Evolutionary conservation across 1,140 invertebrate species (phyloP).

Genomic region (Alviniconcha marisindica): DNA sequence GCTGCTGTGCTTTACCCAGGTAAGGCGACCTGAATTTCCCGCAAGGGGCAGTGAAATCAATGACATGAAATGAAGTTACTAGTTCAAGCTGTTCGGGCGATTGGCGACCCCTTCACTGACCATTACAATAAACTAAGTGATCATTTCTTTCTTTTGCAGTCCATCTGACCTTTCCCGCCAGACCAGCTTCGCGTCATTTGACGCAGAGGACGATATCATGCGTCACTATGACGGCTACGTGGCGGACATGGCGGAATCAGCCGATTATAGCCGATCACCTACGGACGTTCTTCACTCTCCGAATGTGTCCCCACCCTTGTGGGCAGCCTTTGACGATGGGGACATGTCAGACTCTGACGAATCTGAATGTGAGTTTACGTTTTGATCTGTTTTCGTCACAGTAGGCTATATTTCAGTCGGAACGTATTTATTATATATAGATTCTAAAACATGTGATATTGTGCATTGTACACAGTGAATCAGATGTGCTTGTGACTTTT

Average conservation of each 20-base stretch:
- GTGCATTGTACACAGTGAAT: too few relatives aligned
- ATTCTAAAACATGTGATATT: too few relatives aligned
- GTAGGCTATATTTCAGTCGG: too few relatives aligned
- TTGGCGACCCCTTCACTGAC: background rate
- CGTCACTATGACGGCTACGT: conserved; percentile 4
- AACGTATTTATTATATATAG: too few relatives aligned
- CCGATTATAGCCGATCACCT: conserved; percentile 33
- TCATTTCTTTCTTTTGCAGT: background rate
- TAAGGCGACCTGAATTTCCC: too few relatives aligned
- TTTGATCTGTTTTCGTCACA: too few relatives aligned
- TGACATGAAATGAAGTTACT: too few relatives aligned
- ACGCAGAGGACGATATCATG: conserved; percentile 35
- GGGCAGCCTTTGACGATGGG: conserved; percentile 19
- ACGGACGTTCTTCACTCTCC: conserved; percentile 37
- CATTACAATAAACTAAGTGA: background rate
- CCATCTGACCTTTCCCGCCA: conserved; percentile 38
- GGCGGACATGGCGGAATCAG: conserved; percentile 28
- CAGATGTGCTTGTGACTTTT: too few relatives aligned
- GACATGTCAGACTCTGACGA: conserved; percentile 33
- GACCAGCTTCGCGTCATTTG: conserved; percentile 42
- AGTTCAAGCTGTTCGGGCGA: too few relatives aligned
- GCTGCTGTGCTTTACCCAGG: background rate
- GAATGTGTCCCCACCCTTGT: conserved; percentile 16
- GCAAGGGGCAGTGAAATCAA: too few relatives aligned
- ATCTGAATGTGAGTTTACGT: conserved; percentile 31